Base-by-base conservation (phyloP, 2,797 vertebrate genomes). In the Peromyscus nudipes region DNA sequence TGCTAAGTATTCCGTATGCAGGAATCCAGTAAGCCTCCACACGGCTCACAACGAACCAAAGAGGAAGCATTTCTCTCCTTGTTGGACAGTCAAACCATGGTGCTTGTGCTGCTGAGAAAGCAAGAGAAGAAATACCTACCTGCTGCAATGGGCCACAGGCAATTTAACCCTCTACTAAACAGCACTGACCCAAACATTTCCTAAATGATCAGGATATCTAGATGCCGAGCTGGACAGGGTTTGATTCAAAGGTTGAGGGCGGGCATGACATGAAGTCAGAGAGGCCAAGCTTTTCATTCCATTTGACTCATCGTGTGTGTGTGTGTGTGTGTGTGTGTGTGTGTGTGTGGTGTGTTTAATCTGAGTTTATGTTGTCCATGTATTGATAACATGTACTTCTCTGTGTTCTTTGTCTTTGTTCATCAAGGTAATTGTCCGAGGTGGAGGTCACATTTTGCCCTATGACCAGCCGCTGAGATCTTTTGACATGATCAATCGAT, bases 401-500 rank as follows among this genome's bases (percentile, higher is more conserved):
- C n/a, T 94, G 73, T 92, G 91, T 92, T 62, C 89, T 75, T 86
- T 85, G 82, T 81, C 55, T 94, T 97, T 80, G n/a, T 90, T 81
- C 64, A 83, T 86, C 23, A 91, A 99, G 99, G 98, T 99, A 31
- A 99, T 99, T 92, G 98, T 99, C 97, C 98, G 99, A 97, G 99
- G 99, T 91, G 99, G 99, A 84, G 99, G 99, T 89, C 99, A 99
- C 96, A 99, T 99, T 97, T 98, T 99, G 95, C 99, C 99, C 23
- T 99, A 99, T 13, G 99, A 99, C 98, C 99, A 99, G 95, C 99
- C 99, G 62, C 98, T 98, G 91, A 98, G 99, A 97, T 98, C 99
- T 84, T 99, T 99, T 92, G 99, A 99, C 92, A 99, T 99, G 99
- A 99, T 99, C 49, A 99, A 99, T 96, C 98, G 99, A 94, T 99